Evolutionary conservation across 2,113 vertebrate genomes (phyloP), one percentile per base, ranked within the genome.

Genomic region (Zosterops pallidus): DNA sequence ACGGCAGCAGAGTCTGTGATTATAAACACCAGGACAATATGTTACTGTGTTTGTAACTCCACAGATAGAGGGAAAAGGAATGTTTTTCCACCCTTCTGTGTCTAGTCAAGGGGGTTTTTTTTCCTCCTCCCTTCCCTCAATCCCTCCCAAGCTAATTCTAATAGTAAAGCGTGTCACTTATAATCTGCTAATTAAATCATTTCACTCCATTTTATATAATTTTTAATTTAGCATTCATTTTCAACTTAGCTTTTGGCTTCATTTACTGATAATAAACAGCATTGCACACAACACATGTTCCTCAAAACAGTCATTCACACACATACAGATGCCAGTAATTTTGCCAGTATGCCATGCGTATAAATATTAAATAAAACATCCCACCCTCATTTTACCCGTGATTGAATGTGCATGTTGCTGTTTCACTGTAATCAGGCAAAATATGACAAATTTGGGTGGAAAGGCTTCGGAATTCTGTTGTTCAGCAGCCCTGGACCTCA

Each of bases 221-320:
- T 98, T 98, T 98, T 98, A 98, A 98, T 98, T 98, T 98, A 97
- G 97, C 97, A 98, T 98, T 98, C 98, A 98, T 98, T 98, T 98
- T 98, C 98, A 97, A 97, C 97, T 98, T 98, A 96, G 98, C 98
- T 98, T 97, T 98, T 98, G 98, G 98, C 98, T 98, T 98, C 97
- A 97, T 98, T 98, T 98, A 70, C 97, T 97, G 97, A 98, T 98
- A 98, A 98, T 98, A 98, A 98, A 98, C 97, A 98, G 96, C 96
- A 96, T 96, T 97, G 97, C 96, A 97, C 95, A 97, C 97, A 98
- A 97, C 97, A 98, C 98, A 98, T 98, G 98, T 97, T 97, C 97
- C 92, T 95, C 97, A 95, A 93, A 97, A 97, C 97, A 97, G 92
- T 96, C 97, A 91, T 97, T 97, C 97, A 95, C 85, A 98, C 97